phyloP scores from a whole-genome alignment of 2,888 invertebrate species.

The Nycteola revayana region DNA sequence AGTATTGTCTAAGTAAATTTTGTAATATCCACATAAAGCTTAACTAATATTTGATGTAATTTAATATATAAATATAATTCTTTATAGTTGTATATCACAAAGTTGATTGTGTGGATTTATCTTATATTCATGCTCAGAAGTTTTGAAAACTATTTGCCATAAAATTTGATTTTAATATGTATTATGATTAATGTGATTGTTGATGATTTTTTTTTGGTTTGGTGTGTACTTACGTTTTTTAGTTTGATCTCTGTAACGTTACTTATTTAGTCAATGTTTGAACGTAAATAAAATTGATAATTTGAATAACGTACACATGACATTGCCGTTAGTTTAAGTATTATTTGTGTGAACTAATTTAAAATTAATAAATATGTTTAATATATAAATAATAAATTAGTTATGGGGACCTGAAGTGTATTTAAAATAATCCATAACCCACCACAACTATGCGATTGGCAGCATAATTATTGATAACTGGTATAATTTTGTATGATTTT shows the following conservation, averaged over 20 bases:
- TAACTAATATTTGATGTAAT: conserved; percentile 20
- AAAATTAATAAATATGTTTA: conserved; percentile 2
- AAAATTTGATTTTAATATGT: conserved; percentile 20
- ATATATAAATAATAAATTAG: conserved; percentile 6
- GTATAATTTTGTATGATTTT: too few relatives aligned
- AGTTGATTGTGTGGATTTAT: conserved; percentile 18
- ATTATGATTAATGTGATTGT: conserved; percentile 3
- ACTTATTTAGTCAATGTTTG: conserved; percentile 11
- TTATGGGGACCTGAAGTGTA: conserved; percentile 49
- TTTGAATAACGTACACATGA: conserved; percentile 17
- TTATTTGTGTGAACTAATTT: conserved; percentile 12
- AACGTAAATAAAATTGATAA: conserved; percentile 11
- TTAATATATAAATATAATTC: conserved; percentile 16
- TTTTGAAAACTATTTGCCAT: conserved; percentile 24
- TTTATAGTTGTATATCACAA: conserved; percentile 25
- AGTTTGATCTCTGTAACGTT: conserved; percentile 26
- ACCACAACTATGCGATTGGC: conserved; percentile 27
- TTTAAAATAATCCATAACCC: conserved; percentile 55
- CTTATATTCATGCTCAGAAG: conserved; percentile 11
- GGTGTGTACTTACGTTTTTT: conserved; percentile 18
- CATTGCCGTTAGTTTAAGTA: conserved; percentile 17
- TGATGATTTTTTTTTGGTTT: too few relatives aligned
- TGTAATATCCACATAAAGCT: conserved; percentile 21
- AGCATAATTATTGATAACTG: too few relatives aligned
- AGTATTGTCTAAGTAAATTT: conserved; percentile 17